These are phyloP conservation scores for Ctenicera cuprea DNA, from an alignment of 2,888 invertebrate genomes.

Conservation along the genomic window DNA sequence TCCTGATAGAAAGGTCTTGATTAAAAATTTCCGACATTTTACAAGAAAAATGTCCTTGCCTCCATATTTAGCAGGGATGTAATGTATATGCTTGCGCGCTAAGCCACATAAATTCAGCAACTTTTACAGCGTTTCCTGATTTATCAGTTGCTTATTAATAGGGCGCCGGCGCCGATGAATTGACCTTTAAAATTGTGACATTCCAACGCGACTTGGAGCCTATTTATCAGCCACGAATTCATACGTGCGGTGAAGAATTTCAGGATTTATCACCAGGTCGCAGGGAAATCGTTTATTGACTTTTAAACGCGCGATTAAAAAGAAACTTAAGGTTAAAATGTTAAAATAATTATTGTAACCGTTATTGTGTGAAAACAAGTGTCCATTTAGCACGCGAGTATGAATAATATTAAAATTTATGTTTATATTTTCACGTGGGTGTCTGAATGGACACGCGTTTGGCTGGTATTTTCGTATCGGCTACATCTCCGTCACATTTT, in stretches of 20 bases:
- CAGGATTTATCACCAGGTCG: slow-evolving; percentile 29
- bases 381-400: slow-evolving; percentile 46
- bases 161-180: slow-evolving; percentile 44
- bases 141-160: slow-evolving; percentile 39
- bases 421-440: slow-evolving; percentile 10
- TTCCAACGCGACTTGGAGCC: slow-evolving; percentile 26
- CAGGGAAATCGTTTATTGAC: slow-evolving; percentile 42
- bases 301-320: slow-evolving; percentile 43
- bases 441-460: slow-evolving; percentile 22
- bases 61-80: slow-evolving; percentile 11
- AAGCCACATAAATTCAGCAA: slow-evolving; percentile 27
- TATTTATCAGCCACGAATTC: slow-evolving; percentile 41
- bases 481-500: not conserved
- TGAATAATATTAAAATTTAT: slow-evolving; percentile 32
- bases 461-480: slow-evolving; percentile 7
- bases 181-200: slow-evolving; percentile 46
- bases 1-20: slow-evolving; percentile 4
- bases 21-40: slow-evolving; percentile 16
- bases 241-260: slow-evolving; percentile 6
- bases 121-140: slow-evolving; percentile 35
- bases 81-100: slow-evolving; percentile 4
- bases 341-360: slow-evolving; percentile 49
- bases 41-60: slow-evolving; percentile 5
- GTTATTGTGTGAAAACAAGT: slow-evolving; percentile 48
- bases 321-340: slow-evolving; percentile 42